These are phyloP conservation scores for Nomia melanderi DNA, from an alignment of 1,140 invertebrate genomes.

Conservation along the genomic window DNA sequence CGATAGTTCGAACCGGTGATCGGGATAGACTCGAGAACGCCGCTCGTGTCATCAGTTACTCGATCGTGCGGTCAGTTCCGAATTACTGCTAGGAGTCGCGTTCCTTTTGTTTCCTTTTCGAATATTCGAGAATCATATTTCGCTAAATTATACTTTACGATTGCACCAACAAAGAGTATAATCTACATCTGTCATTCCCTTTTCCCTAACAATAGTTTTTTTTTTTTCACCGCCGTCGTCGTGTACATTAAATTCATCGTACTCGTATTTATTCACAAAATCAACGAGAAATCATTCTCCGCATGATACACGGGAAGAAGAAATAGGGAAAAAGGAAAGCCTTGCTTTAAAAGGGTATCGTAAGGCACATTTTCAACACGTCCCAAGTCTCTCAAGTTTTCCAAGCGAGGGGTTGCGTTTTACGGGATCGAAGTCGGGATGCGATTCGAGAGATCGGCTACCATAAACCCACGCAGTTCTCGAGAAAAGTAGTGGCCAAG, in stretches of 20 bases:
- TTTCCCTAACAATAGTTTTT: slow-evolving; percentile 25
- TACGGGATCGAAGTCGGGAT: slow-evolving; percentile 53
- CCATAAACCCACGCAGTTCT: slow-evolving; percentile 32
- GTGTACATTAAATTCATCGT: slow-evolving; percentile 8
- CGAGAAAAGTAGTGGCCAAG: slow-evolving; percentile 46
- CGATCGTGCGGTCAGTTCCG: slow-evolving; percentile 2
- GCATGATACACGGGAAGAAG: background rate
- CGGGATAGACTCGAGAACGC: background rate
- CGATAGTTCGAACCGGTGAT: background rate
- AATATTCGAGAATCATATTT: slow-evolving; percentile 11
- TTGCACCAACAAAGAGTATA: slow-evolving; percentile 46
- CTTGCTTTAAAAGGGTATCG: slow-evolving; percentile 60
- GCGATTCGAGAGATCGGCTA: slow-evolving; percentile 45
- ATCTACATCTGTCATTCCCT: background rate
- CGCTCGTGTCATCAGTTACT: slow-evolving; percentile 1
- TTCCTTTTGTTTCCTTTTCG: slow-evolving; percentile 14
- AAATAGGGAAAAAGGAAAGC: slow-evolving; percentile 7
- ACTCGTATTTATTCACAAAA: slow-evolving; percentile 3
- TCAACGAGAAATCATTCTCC: background rate
- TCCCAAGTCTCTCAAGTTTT: slow-evolving; percentile 50
- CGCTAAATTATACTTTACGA: slow-evolving; percentile 45
- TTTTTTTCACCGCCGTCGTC: slow-evolving; percentile 2
- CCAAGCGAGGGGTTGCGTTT: slow-evolving; percentile 26
- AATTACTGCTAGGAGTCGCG: slow-evolving; percentile 15
- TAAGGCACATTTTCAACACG: slow-evolving; percentile 72